A percentile compares a stretch with the other conserved stretches of the same genome.
Conservation (phyloP, 2,797 vertebrate species). For the Coregonus suidteri region DNA sequence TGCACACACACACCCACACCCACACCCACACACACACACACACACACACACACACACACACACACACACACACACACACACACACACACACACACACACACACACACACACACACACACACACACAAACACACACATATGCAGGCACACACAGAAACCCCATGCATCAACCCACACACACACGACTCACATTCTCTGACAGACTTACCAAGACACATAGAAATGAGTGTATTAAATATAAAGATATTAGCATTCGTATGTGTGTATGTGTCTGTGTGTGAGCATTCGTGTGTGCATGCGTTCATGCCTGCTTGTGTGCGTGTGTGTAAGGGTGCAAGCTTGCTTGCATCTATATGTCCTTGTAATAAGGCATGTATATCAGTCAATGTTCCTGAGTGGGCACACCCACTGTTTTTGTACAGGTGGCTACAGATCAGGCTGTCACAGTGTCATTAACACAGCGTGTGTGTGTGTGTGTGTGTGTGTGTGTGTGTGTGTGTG, state of each 20-base stretch:
- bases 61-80: background rate
- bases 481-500: background rate
- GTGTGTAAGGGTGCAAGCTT: background rate
- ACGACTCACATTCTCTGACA: background rate
- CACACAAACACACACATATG: background rate
- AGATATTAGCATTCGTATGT: background rate
- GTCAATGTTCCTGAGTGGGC: too few species aligned
- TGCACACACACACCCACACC: background rate
- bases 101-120: background rate
- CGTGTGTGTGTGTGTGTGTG: constrained; percentile 7
- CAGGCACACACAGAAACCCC: background rate
- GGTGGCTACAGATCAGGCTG: too few species aligned
- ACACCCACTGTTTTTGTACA: too few species aligned
- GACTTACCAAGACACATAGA: background rate
- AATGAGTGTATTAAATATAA: too few species aligned
- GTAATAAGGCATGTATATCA: background rate
- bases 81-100: constrained; percentile 10
- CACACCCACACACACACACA: background rate
- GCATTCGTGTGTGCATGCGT: background rate
- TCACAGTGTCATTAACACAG: too few species aligned
- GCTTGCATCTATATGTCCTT: background rate
- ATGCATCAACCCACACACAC: background rate
- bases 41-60: constrained; percentile 10
- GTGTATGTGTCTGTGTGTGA: background rate
- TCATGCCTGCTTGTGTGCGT: background rate